phyloP scores from a whole-genome alignment of 2,797 vertebrate species.

The Urophycis tenuis region DNA sequence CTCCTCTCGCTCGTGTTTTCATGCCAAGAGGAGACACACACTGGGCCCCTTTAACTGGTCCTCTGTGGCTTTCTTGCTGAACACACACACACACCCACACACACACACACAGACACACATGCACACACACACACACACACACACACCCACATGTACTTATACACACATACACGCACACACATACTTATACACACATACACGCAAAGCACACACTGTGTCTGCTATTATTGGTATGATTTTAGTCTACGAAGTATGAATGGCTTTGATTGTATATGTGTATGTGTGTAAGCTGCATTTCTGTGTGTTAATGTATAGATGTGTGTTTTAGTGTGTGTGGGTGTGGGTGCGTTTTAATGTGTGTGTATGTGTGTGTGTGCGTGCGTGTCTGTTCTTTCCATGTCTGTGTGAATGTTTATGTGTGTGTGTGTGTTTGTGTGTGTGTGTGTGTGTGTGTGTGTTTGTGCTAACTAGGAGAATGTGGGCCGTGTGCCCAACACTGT shows the following conservation, averaged over 20 bases:
- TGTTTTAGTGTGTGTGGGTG: neutral
- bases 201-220: no score
- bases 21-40: constrained; percentile 70
- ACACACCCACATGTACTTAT: constrained; percentile 18
- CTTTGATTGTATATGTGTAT: neutral
- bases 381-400: no score
- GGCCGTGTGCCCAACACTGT: constrained; percentile 49
- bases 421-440: constrained; percentile 9
- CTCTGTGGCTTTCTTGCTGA: constrained; percentile 61
- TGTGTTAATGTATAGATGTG: neutral
- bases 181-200: no score
- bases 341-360: neutral
- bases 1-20: constrained; percentile 70
- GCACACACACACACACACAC: constrained; percentile 12
- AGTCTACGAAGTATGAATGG: neutral
- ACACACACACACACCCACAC: constrained; percentile 51
- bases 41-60: constrained; percentile 65
- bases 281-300: neutral
- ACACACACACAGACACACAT: constrained; percentile 22
- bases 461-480: constrained; percentile 57
- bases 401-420: neutral
- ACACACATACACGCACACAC: no score
- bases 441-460: neutral
- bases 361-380: neutral
- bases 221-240: no score